phyloP scores from a whole-genome alignment of 2,797 vertebrate species.

The Eidolon dupreanum region DNA sequence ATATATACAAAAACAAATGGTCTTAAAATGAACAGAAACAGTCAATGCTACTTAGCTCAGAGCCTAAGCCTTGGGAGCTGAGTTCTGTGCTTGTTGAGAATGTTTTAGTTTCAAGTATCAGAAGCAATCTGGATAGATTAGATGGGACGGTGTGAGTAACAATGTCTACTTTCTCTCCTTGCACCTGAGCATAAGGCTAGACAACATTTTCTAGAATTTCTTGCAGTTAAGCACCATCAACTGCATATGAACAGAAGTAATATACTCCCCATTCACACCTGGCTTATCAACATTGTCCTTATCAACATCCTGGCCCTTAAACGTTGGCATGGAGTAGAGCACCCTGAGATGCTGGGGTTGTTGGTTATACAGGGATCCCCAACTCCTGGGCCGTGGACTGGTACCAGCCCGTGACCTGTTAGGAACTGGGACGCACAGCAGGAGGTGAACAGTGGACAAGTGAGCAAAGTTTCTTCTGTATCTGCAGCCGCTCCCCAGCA shows the following conservation, averaged over 20 bases:
- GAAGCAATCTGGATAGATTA: background rate
- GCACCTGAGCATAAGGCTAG: background rate
- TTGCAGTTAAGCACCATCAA: background rate
- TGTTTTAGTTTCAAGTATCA: background rate
- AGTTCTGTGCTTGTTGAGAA: background rate
- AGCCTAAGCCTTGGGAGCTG: background rate
- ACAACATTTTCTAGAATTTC: background rate
- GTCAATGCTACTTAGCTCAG: background rate
- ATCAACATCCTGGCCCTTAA: background rate
- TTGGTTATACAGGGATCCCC: background rate
- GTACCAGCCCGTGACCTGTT: too few species aligned
- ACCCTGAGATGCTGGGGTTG: background rate
- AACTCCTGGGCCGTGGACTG: too few species aligned
- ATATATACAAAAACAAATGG: background rate
- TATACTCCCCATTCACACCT: rapidly evolving
- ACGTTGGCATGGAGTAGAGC: background rate
- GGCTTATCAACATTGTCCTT: background rate
- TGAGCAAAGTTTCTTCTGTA: too few species aligned
- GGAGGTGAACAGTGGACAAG: too few species aligned
- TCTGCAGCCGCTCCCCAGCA: too few species aligned
- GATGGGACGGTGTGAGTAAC: background rate
- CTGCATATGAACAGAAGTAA: background rate
- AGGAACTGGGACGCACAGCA: too few species aligned
- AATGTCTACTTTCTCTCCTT: background rate
- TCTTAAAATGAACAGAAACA: background rate